Evolutionary conservation across 2,888 invertebrate species (phyloP).

Genomic region (Diachrysia chrysitis): DNA sequence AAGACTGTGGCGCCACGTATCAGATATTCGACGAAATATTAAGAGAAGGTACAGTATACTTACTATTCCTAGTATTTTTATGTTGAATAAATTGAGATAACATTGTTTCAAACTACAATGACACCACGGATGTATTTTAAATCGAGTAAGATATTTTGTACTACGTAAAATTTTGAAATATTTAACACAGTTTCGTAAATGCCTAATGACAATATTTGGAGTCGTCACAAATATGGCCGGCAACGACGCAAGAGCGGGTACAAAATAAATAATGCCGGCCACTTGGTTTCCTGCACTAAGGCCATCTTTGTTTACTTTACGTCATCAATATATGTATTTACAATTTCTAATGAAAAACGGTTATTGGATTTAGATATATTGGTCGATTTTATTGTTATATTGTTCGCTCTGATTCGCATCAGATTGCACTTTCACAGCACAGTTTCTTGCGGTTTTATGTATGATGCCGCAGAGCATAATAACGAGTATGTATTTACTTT

Average conservation of each 20-base stretch:
- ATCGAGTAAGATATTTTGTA: background rate
- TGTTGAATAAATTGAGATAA: background rate
- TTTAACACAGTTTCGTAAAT: background rate
- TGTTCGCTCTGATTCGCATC: conserved; percentile 46
- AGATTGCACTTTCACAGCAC: conserved; percentile 43
- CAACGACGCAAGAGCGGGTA: conserved; percentile 32
- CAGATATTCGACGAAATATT: conserved; percentile 94
- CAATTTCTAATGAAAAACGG: conserved; percentile 18
- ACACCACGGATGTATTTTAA: background rate
- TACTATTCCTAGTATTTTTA: conserved; percentile 12
- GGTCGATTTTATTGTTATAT: conserved; percentile 24
- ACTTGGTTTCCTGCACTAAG: conserved; percentile 56
- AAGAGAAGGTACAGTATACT: conserved; percentile 77
- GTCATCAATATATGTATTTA: conserved; percentile 19
- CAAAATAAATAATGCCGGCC: conserved; percentile 58
- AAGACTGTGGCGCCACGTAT: conserved; percentile 95
- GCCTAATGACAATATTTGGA: conserved; percentile 40
- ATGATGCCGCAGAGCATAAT: conserved; percentile 30
- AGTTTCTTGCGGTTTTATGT: conserved; percentile 38
- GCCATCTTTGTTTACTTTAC: conserved; percentile 42
- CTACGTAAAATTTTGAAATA: background rate
- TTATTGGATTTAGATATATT: conserved; percentile 23
- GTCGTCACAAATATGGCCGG: conserved; percentile 29
- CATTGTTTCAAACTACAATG: background rate
- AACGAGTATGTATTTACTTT: conserved; percentile 20